A percentile compares a stretch with the other conserved stretches of the same genome.
These are phyloP conservation scores for Danio rerio DNA, from an alignment of 2,113 vertebrate species.

Conservation along the genomic window DNA sequence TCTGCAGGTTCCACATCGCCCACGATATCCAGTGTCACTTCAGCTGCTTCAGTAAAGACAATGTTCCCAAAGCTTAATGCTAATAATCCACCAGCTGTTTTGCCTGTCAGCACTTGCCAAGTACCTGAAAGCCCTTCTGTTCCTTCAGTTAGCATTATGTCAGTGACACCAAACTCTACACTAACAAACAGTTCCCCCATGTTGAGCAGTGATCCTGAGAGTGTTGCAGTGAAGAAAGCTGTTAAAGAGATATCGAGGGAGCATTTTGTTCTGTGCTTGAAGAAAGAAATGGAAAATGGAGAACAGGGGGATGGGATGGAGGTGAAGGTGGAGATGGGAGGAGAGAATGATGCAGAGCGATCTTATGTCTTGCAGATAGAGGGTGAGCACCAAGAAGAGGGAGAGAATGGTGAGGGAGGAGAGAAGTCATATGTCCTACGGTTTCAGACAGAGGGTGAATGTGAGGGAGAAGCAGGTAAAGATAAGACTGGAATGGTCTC, in stretches of 20 bases:
- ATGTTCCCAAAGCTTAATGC: slow-evolving; percentile 4
- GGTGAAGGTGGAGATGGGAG: slow-evolving; percentile 52
- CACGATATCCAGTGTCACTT: slow-evolving; percentile 3
- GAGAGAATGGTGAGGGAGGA: slow-evolving; percentile 57
- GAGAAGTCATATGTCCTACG: slow-evolving; percentile 73
- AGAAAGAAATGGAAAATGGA: slow-evolving; percentile 64
- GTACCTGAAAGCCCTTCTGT: slow-evolving; percentile 20
- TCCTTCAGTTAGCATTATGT: slow-evolving; percentile 50
- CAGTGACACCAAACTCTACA: slow-evolving; percentile 31
- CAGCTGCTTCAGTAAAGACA: slow-evolving; percentile 17
- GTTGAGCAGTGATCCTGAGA: slow-evolving; percentile 43
- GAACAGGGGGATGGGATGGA: slow-evolving; percentile 61
- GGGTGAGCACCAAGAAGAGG: slow-evolving; percentile 61
- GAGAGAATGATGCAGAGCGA: slow-evolving; percentile 51
- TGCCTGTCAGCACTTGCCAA: slow-evolving; percentile 17
- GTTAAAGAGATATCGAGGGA: slow-evolving; percentile 63
- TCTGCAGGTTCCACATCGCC: slow-evolving; percentile 16
- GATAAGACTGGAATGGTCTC: slow-evolving; percentile 73
- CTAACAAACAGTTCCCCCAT: slow-evolving; percentile 13
- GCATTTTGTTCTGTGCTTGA: slow-evolving; percentile 77
- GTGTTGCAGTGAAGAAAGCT: slow-evolving; percentile 48
- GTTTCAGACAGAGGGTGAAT: slow-evolving; percentile 70
- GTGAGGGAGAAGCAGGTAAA: slow-evolving; percentile 61
- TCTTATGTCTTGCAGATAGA: slow-evolving; percentile 77
- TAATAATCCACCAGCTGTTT: slow-evolving; percentile 2